Evolutionary conservation across 1,140 invertebrate genomes (phyloP).

Genomic region (Lasioglossum albipes): DNA sequence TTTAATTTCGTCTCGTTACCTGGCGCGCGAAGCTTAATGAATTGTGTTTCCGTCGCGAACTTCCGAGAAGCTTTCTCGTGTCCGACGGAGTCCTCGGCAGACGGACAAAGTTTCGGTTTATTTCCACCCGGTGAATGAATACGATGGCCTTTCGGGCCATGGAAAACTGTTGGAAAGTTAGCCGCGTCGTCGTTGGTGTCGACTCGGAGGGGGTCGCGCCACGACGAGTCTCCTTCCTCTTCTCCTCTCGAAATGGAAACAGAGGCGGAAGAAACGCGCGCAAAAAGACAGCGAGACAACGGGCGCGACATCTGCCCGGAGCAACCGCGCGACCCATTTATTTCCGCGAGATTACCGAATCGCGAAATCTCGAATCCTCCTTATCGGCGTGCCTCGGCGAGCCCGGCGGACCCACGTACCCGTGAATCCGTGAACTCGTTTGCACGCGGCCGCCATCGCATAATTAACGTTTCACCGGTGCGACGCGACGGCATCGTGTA

Average conservation of each 20-base stretch:
- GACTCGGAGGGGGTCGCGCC: too few relatives aligned
- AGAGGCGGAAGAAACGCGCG: not conserved
- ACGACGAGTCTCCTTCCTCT: too few relatives aligned
- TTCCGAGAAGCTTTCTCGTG: slow-evolving; percentile 3
- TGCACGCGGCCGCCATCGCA: slow-evolving; percentile 13
- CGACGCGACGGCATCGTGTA: not conserved
- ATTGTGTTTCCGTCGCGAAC: slow-evolving; percentile 35
- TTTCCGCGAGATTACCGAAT: slow-evolving; percentile 43
- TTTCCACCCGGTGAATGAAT: slow-evolving; percentile 19
- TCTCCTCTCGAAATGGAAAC: not conserved
- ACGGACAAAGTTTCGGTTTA: slow-evolving; percentile 32
- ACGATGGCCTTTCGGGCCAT: not conserved
- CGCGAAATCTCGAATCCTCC: slow-evolving; percentile 52
- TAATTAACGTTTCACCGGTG: not conserved
- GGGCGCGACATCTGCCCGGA: slow-evolving; percentile 54
- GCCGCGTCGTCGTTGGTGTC: not conserved
- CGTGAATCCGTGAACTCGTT: slow-evolving; percentile 20
- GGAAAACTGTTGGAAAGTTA: slow-evolving; percentile 17
- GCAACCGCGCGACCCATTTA: slow-evolving; percentile 54
- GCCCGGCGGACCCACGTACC: too few relatives aligned
- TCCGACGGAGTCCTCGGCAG: not conserved
- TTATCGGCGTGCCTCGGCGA: slow-evolving; percentile 38
- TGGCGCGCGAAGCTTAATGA: slow-evolving; percentile 26
- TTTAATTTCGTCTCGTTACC: slow-evolving; percentile 42
- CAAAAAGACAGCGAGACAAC: slow-evolving; percentile 45